Conservation (phyloP, 2,888 invertebrate species). For the Epistrophella euchroma region DNA sequence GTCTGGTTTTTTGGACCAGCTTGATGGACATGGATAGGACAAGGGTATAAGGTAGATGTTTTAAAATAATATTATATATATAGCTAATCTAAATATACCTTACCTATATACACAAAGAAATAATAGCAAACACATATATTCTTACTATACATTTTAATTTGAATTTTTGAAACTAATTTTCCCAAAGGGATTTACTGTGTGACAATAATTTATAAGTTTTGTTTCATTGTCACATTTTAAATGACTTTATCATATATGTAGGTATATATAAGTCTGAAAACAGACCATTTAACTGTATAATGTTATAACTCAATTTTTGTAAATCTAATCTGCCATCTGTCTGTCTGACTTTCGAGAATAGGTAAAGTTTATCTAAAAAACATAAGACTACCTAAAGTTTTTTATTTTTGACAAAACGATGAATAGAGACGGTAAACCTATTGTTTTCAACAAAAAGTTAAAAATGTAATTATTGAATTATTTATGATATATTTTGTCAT, state of each 20-base stretch:
- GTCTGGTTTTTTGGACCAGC: constrained; percentile 15
- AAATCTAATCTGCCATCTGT: background rate
- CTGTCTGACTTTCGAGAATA: background rate
- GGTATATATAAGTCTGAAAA: background rate
- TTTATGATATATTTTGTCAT: no score
- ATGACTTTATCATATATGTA: background rate
- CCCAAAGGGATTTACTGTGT: constrained; percentile 7
- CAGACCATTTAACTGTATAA: background rate
- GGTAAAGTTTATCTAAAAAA: no score
- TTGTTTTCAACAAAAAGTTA: no score
- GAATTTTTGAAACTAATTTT: background rate
- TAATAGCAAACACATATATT: background rate
- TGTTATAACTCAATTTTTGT: no score
- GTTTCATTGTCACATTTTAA: background rate
- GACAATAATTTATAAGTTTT: constrained; percentile 3
- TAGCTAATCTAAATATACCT: background rate
- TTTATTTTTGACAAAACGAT: no score
- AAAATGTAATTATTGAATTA: no score
- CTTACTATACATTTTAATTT: constrained; percentile 2
- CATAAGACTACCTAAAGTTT: no score
- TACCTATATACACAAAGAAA: no score
- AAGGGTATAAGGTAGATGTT: constrained; percentile 10
- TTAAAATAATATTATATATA: constrained; percentile 19
- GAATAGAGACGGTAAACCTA: background rate
- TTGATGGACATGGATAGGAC: constrained; percentile 17